Evolutionary conservation across 2,113 vertebrate species (phyloP), one percentile per base, ranked within the genome.

Genomic region (Nothobranchius furzeri): DNA sequence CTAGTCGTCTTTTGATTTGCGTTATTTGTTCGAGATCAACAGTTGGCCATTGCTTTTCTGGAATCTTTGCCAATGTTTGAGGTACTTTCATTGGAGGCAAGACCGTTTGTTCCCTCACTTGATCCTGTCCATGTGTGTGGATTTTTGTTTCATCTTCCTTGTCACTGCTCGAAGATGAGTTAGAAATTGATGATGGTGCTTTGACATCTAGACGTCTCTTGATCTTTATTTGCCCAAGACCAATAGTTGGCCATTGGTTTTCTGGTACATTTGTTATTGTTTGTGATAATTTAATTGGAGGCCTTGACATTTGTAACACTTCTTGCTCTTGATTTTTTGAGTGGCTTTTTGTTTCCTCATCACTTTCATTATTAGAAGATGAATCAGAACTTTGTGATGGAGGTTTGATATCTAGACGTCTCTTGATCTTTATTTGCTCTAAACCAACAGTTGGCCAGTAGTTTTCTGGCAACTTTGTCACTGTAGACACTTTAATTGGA

Each of bases 81-180:
- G 64, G 17, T 55, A 4, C 2, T 70, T 60, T 20, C 10, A 59
- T 8, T 14, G 47, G 57, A 30, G 13, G 13, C 6, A 4, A 5
- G 54, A 17, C 13, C 13, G 42, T 7, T 0, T 53, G 20, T n/a
- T 61, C 7, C 1, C 17, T 11, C 1, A 24, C 11, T 51, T 42
- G 12, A 4, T 42, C 36, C 10, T 13, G 12, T 63, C 51, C 40
- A 4, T 17, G 25, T 12, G 48, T 48, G 14, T 17, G 15, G 25
- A 0, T 3, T 36, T 1, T 45, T 55, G 10, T 20, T 48, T 54
- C 17, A 49, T 62, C 48, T 4, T 64, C 67, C 37, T 59, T 78
- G 17, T 70, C 77, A 72, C 66, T 84, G 49, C 63, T 67, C n/a
- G 64, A 65, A 52, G 68, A 78, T 10, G 58, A 60, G 58, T 68